Conservation (phyloP, 2,113 vertebrate genomes). For the Oryzias curvinotus region DNA sequence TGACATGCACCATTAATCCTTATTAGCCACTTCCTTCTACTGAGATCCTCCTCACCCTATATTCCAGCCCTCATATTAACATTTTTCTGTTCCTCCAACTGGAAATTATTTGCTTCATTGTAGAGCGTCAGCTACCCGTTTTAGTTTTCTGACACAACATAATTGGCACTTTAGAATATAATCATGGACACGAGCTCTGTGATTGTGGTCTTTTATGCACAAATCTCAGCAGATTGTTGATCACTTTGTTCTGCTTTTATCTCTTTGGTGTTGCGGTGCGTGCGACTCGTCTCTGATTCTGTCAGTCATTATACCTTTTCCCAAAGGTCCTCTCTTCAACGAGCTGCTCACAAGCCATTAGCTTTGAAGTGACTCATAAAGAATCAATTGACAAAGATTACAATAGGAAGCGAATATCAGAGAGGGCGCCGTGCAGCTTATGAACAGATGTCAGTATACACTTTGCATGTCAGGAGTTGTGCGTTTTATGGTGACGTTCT, state of each 20-base stretch:
- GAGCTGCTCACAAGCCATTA: conserved; percentile 86
- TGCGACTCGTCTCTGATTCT: conserved; percentile 64
- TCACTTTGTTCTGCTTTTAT: conserved; percentile 56
- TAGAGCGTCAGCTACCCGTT: conserved; percentile 96
- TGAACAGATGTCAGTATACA: conserved; percentile 60
- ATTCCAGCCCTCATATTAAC: conserved; percentile 98
- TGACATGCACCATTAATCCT: conserved; percentile 99
- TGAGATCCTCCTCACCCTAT: conserved; percentile 96
- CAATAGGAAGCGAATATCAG: conserved; percentile 64
- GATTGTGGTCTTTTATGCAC: conserved; percentile 90
- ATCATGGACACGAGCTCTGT: conserved; percentile 90
- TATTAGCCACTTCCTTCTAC: conserved; percentile 99
- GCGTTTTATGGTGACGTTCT: conserved; percentile 59
- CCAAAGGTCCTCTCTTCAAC: conserved; percentile 80
- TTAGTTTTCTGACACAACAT: conserved; percentile 92
- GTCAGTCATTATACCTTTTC: conserved; percentile 87
- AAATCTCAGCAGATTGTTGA: conserved; percentile 91
- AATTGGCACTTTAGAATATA: conserved; percentile 99
- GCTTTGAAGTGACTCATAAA: conserved; percentile 90
- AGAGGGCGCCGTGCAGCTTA: conserved; percentile 40
- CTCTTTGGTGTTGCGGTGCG: conserved; percentile 58
- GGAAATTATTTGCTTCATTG: conserved; percentile 99
- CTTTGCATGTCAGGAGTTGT: conserved; percentile 50
- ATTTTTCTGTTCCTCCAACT: conserved; percentile 98
- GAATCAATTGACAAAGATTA: conserved; percentile 78